Evolutionary conservation across 2,888 invertebrate genomes (phyloP).

Genomic region (Xylophagus ater): DNA sequence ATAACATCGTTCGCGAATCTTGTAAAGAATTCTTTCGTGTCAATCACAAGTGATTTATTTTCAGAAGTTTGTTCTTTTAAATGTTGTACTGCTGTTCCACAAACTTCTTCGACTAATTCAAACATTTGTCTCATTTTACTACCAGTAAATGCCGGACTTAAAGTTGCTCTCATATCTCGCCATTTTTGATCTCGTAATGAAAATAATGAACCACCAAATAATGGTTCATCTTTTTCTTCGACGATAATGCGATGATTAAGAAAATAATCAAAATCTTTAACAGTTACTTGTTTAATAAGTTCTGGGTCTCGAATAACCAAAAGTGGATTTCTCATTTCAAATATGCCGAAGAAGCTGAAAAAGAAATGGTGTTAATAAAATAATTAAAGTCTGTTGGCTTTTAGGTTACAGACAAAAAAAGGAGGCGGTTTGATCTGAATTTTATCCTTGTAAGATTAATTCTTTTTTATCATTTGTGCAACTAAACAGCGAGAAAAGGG

Average conservation of each 20-base stretch:
- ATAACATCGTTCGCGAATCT: constrained; percentile 38
- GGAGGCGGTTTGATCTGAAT: too few relatives aligned
- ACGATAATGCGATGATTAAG: constrained; percentile 40
- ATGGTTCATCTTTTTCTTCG: constrained; percentile 35
- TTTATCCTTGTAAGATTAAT: too few relatives aligned
- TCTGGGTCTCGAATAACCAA: constrained; percentile 44
- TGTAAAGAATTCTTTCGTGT: constrained; percentile 33
- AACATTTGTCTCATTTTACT: constrained; percentile 41
- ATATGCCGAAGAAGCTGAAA: too few relatives aligned
- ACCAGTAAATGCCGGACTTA: constrained; percentile 40
- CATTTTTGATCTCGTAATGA: constrained; percentile 38
- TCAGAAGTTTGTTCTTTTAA: constrained; percentile 1
- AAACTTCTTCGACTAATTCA: constrained; percentile 33
- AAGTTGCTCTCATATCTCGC: constrained; percentile 38
- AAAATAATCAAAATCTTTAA: constrained; percentile 49
- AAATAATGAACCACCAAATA: constrained; percentile 43
- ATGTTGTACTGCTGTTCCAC: constrained; percentile 2
- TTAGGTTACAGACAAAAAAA: too few relatives aligned
- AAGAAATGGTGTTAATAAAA: too few relatives aligned
- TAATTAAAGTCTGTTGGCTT: too few relatives aligned
- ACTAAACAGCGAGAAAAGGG: too few relatives aligned
- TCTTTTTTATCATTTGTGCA: too few relatives aligned
- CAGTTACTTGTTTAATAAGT: constrained; percentile 42
- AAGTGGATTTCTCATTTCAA: constrained; percentile 37
- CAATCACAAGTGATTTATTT: background rate